Evolutionary conservation across 2,888 invertebrate genomes (phyloP), one percentile per base, ranked within the genome.

Genomic region (Chaitophorus viminalis): DNA sequence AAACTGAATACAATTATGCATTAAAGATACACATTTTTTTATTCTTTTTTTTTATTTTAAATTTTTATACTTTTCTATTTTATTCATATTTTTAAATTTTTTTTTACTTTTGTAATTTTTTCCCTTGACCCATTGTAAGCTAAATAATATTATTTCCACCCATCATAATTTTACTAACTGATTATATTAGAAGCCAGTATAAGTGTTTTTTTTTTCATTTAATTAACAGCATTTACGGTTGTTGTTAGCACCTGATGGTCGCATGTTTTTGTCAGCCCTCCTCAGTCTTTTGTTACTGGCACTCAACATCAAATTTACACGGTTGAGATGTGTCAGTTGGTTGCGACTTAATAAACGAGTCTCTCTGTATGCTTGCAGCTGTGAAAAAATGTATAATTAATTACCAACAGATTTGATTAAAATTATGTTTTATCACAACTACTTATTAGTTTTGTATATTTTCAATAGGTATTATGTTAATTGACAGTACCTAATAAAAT

Each of bases 181-280:
- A 87, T 87, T 87, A 87, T 81, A 81, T 81, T 87, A 74, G 74
- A 79, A 87, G 81, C 87, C 87, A 87, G 87, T 75, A 81, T 81
- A 74, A 72, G n/a, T n/a, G n/a, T 87, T 79, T 39, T n/a, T 87
- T 74, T 87, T 78, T 85, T 75, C 76, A 39, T 76, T 54, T 25
- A 89, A 75, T 89, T 90, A 90, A 89, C 90, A 93, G 92, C 93
- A 93, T 92, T 93, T 94, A 91, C 94, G 93, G 91, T 94, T 94
- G 91, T 94, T 94, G 91, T 93, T 94, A 90, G 93, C 93, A 89
- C 93, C 93, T 90, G 93, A 93, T 90, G 92, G 92, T 90, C 92
- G 91, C 90, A 92, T 92, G 91, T 92, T 92, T 90, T 93, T 92
- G 90, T 93, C 93, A 89, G 93, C 92, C 89, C 93, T 93, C 81